These are phyloP conservation scores for Fragum fragum DNA, from an alignment of 2,888 invertebrate species.

Conservation along the genomic window DNA sequence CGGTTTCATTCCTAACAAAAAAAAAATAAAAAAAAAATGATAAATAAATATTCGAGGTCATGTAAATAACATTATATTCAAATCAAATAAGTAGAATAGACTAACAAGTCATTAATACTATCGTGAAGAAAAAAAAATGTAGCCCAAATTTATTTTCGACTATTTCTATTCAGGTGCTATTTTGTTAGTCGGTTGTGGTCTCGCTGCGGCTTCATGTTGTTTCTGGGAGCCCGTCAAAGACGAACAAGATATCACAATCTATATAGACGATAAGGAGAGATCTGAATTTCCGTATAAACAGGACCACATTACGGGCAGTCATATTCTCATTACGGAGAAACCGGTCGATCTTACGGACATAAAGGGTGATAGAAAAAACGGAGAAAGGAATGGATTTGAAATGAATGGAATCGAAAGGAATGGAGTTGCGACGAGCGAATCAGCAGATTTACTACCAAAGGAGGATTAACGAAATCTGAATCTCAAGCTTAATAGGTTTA, in stretches of 20 bases:
- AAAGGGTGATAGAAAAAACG: not conserved
- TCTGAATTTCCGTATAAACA: not conserved
- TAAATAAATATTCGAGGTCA: too few relatives aligned
- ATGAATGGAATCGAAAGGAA: not conserved
- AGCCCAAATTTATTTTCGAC: too few relatives aligned
- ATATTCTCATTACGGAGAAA: not conserved
- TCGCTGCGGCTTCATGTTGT: not conserved
- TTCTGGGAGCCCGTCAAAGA: not conserved
- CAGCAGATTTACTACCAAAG: not conserved
- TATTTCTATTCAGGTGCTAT: conserved; percentile 4
- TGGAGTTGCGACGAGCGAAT: not conserved
- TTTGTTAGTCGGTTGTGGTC: not conserved
- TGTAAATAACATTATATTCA: too few relatives aligned
- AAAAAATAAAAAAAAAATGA: too few relatives aligned
- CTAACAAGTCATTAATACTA: too few relatives aligned
- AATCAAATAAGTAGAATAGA: too few relatives aligned
- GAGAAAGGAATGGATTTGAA: not conserved
- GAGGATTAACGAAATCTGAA: not conserved
- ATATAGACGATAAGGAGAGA: not conserved
- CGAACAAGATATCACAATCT: not conserved
- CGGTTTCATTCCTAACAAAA: too few relatives aligned
- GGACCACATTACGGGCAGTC: not conserved
- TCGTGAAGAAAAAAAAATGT: too few relatives aligned
- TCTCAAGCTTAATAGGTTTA: too few relatives aligned
- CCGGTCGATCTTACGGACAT: not conserved